Percentiles rank a stretch among this genome's conserved stretches.
Evolutionary conservation across 2,113 vertebrate genomes (phyloP).

Genomic region (Polyodon spathula): DNA sequence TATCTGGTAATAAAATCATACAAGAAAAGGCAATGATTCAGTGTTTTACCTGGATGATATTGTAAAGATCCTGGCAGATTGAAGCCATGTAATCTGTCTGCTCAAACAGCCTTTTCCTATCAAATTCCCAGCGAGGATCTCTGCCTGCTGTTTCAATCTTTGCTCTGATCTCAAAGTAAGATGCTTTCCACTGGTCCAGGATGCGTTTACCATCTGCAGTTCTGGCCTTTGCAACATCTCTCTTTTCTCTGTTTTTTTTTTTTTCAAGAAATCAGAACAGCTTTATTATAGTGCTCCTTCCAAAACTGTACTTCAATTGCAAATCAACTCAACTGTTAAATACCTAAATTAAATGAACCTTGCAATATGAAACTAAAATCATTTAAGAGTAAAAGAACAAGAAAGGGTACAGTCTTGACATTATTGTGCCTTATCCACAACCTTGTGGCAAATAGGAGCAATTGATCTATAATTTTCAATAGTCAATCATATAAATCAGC

Average conservation of each 20-base stretch:
- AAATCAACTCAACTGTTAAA: background rate
- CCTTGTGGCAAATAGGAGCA: too few relatives aligned
- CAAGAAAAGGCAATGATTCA: background rate
- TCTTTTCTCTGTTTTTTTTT: conserved; percentile 57
- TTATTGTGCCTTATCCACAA: too few relatives aligned
- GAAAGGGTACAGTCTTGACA: too few relatives aligned
- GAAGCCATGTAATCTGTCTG: conserved; percentile 77
- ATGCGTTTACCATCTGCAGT: conserved; percentile 59
- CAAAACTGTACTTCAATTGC: too few relatives aligned
- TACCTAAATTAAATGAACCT: too few relatives aligned
- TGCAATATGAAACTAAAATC: too few relatives aligned
- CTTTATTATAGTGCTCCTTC: too few relatives aligned
- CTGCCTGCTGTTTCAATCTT: conserved; percentile 72
- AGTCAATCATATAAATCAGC: too few relatives aligned
- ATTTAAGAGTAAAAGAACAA: too few relatives aligned
- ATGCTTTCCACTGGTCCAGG: conserved; percentile 72
- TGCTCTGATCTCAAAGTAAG: conserved; percentile 70
- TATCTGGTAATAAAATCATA: conserved; percentile 7
- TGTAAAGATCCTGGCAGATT: conserved; percentile 74
- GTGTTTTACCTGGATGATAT: conserved; percentile 67
- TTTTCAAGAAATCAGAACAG: too few relatives aligned
- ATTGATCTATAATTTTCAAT: too few relatives aligned
- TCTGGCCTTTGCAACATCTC: conserved; percentile 55
- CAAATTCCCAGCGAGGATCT: conserved; percentile 82
- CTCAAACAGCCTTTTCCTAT: conserved; percentile 78